Base-by-base conservation (phyloP, 1,140 invertebrate genomes). In the Archivesica marissinica region DNA sequence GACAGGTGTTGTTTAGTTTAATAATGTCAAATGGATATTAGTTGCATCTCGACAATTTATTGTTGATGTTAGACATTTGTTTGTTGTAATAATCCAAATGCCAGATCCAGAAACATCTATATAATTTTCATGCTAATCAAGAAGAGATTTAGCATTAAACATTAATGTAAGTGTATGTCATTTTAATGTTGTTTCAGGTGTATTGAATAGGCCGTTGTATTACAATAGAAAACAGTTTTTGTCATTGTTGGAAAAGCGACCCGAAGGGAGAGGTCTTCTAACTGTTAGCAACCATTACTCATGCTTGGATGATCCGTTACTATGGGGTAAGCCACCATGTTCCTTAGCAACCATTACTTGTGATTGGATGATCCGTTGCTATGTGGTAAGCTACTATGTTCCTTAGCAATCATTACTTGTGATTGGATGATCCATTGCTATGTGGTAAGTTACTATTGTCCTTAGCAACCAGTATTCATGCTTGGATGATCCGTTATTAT, bases 251-350 rank as follows among this genome's bases (percentile, higher is more conserved):
- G 61, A 81, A 20, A 47, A 50, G 11, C 25, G 44, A 25, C n/a
- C 23, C 1, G 3, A 28, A 1, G 28, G n/a, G 1, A 68, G 64
- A 30, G 78, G 78, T 28, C 23, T 81, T 7, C 13, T 81, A 7
- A 81, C 78, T 44, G 78, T 81, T 25, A 81, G 78, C 30, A 81
- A 81, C 41, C 78, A 81, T 52, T 44, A 68, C 38, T 64, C 54
- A 13, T 70, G 47, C 41, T 6, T 81, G 59, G 78, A 81, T 81
- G 78, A 81, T 70, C 78, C 78, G 33, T 39, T 68, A 9, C 15
- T 81, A 35, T 81, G 78, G 78, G n/a, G 78, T 81, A 81, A 68
- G 78, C 39, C 33, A 30, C 20, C 13, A 17, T 0, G 13, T 52
- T 0, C 1, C 30, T 81, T 25, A 81, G 78, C 30, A 81, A 81